Evolutionary conservation across 2,113 vertebrate species (phyloP), one percentile per base, ranked within the genome.

Genomic region (Cercopithecus mona): DNA sequence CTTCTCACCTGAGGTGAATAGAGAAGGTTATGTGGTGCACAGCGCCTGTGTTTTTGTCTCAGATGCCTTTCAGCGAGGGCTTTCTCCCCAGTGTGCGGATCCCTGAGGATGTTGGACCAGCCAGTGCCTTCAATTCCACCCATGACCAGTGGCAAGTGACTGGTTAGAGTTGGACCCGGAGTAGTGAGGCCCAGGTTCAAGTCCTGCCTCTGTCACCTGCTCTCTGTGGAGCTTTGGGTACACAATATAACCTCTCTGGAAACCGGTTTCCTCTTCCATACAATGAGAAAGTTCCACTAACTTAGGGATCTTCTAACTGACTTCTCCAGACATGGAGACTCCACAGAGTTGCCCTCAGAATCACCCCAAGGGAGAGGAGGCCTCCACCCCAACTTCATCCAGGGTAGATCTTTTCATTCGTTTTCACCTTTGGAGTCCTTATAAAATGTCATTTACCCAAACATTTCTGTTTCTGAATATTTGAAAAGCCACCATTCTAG

Each of bases 381-480:
- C 11, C 38, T 38, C 30, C 50, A 48, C 1, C 18, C 23, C 45
- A 27, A 0, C 43, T 57, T 82, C 30, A 22, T 50, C 32, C 13
- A 20, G 52, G 52, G 32, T 8, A 72, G 43, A 30, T 88, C n/a
- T 91, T 82, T 43, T 66, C 64, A 13, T 35, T 83, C 88, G 1
- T 82, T 83, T 82, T 72, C 52, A 6, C 20, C 40, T 76, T 85
- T 40, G 68, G 4, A 40, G n/a, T 82, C 81, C 79, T 96, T 70
- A 80, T 91, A 68, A 94, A 96, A 83, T 86, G 35, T 50, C 88
- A 92, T 72, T 72, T 68, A 66, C 73, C 72, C 35, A 90, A 82
- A 97, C 66, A 32, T 3, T 68, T 76, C 50, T 43, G 2, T 80
- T 75, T 80, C 82, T 79, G 20, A 81, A 43, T 68, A 75, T 6